A percentile compares a stretch with the other conserved stretches of the same genome.
phyloP scores from a whole-genome alignment of 2,888 invertebrate species.

The Xestobium rufovillosum region DNA sequence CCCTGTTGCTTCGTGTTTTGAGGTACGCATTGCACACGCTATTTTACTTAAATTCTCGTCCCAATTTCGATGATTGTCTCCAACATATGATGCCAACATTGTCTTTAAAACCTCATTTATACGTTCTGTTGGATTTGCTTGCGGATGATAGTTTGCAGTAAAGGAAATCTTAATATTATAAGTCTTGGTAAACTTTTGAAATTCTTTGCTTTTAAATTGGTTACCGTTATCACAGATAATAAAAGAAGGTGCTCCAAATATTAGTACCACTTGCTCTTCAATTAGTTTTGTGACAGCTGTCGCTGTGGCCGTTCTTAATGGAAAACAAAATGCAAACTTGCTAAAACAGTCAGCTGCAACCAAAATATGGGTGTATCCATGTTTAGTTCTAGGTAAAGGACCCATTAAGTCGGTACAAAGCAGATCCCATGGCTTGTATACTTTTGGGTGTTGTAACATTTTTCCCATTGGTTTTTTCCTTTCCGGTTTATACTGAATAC shows the following conservation, averaged over 20 bases:
- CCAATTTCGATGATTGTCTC: too few relatives aligned
- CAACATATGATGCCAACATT: neutral
- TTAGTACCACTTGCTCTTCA: constrained; percentile 2
- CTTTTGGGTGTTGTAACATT: too few relatives aligned
- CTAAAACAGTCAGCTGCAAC: too few relatives aligned
- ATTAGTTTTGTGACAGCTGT: constrained; percentile 1
- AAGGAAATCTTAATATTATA: constrained; percentile 1
- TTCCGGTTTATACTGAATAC: neutral
- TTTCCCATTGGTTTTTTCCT: too few relatives aligned
- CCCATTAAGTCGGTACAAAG: too few relatives aligned
- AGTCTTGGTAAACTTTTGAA: neutral
- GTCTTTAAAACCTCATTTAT: constrained; percentile 1
- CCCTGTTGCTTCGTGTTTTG: constrained; percentile 6
- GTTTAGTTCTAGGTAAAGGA: too few relatives aligned
- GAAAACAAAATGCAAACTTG: too few relatives aligned
- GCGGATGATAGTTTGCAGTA: constrained; percentile 4
- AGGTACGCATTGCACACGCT: constrained; percentile 2
- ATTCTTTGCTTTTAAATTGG: constrained; percentile 6
- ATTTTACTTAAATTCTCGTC: constrained; percentile 3
- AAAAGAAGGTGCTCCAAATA: constrained; percentile 1
- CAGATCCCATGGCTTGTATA: too few relatives aligned
- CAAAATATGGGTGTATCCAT: too few relatives aligned
- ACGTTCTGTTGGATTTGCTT: constrained; percentile 4
- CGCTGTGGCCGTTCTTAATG: constrained; percentile 3
- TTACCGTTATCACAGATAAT: constrained; percentile 3